phyloP scores from a whole-genome alignment of 2,113 vertebrate species.

The Nycticorax nycticorax region DNA sequence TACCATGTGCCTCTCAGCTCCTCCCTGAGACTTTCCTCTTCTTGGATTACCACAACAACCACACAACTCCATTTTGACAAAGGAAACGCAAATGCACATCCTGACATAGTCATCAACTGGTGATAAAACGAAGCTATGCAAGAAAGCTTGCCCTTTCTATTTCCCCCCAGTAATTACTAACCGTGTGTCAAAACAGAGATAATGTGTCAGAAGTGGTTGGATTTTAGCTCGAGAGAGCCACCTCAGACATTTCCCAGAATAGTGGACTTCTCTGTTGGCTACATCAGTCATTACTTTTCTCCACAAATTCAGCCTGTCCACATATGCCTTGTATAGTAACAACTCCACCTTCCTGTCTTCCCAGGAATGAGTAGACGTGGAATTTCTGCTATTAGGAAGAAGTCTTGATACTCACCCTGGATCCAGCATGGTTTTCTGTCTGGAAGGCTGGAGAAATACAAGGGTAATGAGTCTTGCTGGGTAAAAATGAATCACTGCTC shows the following conservation, averaged over 20 bases:
- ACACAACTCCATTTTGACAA: not conserved
- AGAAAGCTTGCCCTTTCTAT: not conserved
- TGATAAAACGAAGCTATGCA: not conserved
- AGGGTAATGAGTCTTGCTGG: not conserved
- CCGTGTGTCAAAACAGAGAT: not conserved
- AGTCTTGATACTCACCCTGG: not conserved
- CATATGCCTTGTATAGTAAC: not conserved
- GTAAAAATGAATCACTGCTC: not conserved
- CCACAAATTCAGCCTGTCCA: not conserved
- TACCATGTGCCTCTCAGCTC: not conserved
- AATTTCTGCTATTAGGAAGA: not conserved
- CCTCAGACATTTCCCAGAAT: not conserved
- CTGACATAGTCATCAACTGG: not conserved
- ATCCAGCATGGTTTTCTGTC: not conserved
- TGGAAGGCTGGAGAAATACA: not conserved
- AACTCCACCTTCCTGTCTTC: not conserved
- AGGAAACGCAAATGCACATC: not conserved
- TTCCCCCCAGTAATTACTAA: not conserved
- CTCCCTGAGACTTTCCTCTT: not conserved
- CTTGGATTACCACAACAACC: not conserved
- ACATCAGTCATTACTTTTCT: not conserved
- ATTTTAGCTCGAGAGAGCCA: not conserved
- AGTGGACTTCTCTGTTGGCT: not conserved
- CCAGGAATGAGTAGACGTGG: not conserved
- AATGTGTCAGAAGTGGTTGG: not conserved